A percentile compares a stretch with the other conserved stretches of the same genome.
phyloP scores from a whole-genome alignment of 2,888 invertebrate species.

The Clitarchus hookeri region DNA sequence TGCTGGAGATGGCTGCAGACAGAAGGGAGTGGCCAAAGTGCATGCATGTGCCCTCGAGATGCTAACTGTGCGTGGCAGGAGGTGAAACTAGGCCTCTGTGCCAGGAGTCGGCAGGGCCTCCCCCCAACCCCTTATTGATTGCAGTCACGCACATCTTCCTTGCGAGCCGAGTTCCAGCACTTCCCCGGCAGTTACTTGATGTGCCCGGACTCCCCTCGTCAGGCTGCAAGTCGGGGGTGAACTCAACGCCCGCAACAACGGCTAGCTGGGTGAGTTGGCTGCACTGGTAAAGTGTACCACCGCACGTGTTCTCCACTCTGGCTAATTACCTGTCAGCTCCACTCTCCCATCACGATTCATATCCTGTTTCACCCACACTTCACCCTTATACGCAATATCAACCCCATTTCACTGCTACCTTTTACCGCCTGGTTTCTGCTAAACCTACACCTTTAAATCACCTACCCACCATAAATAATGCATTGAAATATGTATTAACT shows the following conservation, averaged over 20 bases:
- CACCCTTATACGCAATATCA: background rate
- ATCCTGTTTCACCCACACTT: background rate
- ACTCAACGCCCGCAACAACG: background rate
- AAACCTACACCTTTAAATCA: too few relatives aligned
- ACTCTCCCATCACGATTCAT: background rate
- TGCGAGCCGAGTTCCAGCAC: background rate
- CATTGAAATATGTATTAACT: too few relatives aligned
- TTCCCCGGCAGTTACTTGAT: background rate
- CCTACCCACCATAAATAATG: too few relatives aligned
- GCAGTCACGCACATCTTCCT: slow-evolving; percentile 15
- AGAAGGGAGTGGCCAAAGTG: background rate
- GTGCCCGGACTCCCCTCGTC: background rate
- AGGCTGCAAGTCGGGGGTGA: background rate
- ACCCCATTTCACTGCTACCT: too few relatives aligned
- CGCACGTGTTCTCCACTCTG: background rate
- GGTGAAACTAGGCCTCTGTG: slow-evolving; percentile 17
- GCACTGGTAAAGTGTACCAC: background rate
- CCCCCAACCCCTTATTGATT: slow-evolving; percentile 16
- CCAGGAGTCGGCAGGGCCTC: background rate
- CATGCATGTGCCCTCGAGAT: background rate
- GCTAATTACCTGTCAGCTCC: background rate
- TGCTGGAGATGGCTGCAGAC: too few relatives aligned
- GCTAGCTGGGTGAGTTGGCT: slow-evolving; percentile 14
- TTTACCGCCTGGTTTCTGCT: too few relatives aligned
- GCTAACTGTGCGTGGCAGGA: background rate